Base-by-base conservation (phyloP, 2,797 vertebrate species). In the Scolopax bukidnonensis region DNA sequence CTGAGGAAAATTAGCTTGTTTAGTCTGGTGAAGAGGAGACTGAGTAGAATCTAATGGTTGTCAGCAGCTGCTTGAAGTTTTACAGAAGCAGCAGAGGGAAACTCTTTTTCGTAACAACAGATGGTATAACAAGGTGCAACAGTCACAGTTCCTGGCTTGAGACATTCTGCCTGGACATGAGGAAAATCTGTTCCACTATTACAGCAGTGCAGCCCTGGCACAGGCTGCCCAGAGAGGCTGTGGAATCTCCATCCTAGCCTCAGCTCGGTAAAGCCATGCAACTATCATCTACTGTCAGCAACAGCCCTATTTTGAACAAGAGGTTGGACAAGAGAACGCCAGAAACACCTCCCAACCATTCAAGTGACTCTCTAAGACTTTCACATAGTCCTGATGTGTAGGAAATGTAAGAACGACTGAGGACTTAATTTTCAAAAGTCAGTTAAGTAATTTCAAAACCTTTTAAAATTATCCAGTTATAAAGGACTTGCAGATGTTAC, bases 161-260 rank as follows among this genome's bases (percentile, higher is more conserved):
- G 16, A 67, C 14, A 27, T 67, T 80, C 71, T 70, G 16, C 20
- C 27, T 32, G 27, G 36, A 86, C 25, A 36, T 23, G 7, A 79
- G 9, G 11, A 67, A 84, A 69, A 50, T 5, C 3, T 48, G 4
- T 65, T 83, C 80, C 28, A 24, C 41, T 51, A 20, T 45, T 59
- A 38, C 6, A 19, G 10, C 7, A 32, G 8, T 23, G 4, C 1
- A 1, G 36, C 20, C 17, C 36, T 54, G 23, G 8, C 9, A 33
- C 8, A 61, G 47, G 15, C 21, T 86, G 7, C 18, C 8, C 23
- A 48, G 30, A 61, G 18, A 32, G 25, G 15, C 14, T 70, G 53
- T 71, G 30, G 56, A 51, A 64, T 38, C 8, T 82, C 59, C 33
- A 30, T 64, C 43, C 28, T 33, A 64, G 36, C 9, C 9, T 50